These are phyloP conservation scores for Burhinus oedicnemus DNA, from an alignment of 2,113 vertebrate genomes.

Conservation along the genomic window DNA sequence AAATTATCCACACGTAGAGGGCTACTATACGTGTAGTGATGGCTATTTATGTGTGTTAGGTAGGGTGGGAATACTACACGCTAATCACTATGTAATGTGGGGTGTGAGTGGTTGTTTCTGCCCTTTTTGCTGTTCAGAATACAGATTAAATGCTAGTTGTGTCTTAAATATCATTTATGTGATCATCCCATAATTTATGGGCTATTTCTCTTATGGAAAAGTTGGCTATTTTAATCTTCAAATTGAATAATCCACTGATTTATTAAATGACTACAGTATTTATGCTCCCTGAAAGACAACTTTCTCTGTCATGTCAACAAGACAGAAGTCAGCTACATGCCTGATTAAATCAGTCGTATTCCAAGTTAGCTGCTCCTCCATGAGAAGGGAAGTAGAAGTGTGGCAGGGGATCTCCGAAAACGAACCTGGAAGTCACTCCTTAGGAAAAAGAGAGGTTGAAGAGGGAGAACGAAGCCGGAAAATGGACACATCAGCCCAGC, in stretches of 20 bases:
- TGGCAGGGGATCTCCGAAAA: background rate
- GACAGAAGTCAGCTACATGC: background rate
- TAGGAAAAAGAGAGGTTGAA: background rate
- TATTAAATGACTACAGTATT: background rate
- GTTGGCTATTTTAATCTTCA: background rate
- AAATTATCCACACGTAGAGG: background rate
- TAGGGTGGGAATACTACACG: background rate
- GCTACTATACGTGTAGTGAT: background rate
- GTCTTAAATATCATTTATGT: background rate
- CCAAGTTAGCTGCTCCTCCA: background rate
- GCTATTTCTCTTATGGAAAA: background rate
- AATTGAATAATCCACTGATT: background rate
- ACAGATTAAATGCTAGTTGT: background rate
- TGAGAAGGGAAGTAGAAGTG: too few species aligned
- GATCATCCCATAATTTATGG: background rate
- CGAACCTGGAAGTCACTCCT: background rate
- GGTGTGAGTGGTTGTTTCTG: background rate
- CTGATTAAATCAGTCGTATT: background rate
- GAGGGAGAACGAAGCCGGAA: background rate
- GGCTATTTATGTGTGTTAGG: background rate
- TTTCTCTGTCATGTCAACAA: background rate
- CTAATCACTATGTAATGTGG: accelerated
- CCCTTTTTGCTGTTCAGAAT: background rate
- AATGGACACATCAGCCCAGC: accelerated
- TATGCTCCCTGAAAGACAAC: background rate